phyloP scores from a whole-genome alignment of 1,140 invertebrate species.

The Drosophila sp. region DNA sequence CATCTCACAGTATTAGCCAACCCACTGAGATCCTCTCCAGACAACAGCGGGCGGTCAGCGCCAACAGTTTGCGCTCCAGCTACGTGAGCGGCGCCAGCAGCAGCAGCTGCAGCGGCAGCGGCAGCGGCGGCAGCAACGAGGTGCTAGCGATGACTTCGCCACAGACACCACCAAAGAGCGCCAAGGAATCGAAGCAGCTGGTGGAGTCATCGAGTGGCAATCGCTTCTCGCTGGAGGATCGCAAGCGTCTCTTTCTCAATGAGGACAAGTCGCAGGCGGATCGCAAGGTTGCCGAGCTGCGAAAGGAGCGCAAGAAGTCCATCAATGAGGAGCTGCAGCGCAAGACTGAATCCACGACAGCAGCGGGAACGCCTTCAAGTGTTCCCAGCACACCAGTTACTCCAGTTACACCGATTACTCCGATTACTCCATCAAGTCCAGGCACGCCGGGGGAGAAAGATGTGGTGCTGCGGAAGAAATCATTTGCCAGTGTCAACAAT shows the following conservation, averaged over 20 bases:
- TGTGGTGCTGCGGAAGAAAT: conserved; percentile 87
- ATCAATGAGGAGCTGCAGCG: conserved; percentile 56
- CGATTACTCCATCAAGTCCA: not conserved
- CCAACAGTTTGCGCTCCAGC: conserved; percentile 62
- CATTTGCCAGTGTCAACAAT: conserved; percentile 65
- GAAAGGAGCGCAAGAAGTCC: conserved; percentile 67
- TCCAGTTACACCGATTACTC: conserved; percentile 4
- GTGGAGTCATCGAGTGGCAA: conserved; percentile 24
- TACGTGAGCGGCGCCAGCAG: conserved; percentile 52
- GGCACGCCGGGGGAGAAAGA: conserved; percentile 35
- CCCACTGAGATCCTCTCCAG: conserved; percentile 61
- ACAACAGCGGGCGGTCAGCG: conserved; percentile 59
- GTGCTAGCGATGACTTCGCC: conserved; percentile 32
- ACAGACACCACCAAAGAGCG: conserved; percentile 47
- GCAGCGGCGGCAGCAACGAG: conserved; percentile 25
- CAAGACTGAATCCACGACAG: conserved; percentile 39
- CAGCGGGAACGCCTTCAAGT: not conserved
- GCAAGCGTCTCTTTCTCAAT: conserved; percentile 70
- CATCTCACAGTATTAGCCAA: conserved; percentile 29
- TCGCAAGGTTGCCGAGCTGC: conserved; percentile 60
- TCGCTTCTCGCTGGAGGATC: conserved; percentile 74
- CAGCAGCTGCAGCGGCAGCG: conserved; percentile 21
- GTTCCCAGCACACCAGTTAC: conserved; percentile 34
- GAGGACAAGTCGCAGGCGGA: conserved; percentile 67
- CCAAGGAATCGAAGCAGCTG: not conserved